Conservation (phyloP, 1,140 invertebrate species). For the Scaptodrosophila lebanonensis region DNA sequence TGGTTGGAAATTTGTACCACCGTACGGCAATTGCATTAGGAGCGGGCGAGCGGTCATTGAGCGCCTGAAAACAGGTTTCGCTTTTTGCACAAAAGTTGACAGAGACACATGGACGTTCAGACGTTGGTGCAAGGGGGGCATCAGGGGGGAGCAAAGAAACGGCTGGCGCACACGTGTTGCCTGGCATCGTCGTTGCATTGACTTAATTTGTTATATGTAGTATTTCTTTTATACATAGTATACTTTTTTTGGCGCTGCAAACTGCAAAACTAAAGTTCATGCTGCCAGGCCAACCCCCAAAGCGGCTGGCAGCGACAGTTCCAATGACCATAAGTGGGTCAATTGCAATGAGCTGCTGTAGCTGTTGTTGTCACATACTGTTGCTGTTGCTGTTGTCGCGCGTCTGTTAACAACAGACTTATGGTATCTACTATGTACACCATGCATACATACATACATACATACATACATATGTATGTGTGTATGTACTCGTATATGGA, state of each 20-base stretch:
- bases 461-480: background rate
- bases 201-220: too few species aligned
- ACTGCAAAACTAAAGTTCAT: constrained; percentile 54
- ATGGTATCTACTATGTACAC: too few species aligned
- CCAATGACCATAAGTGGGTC: constrained; percentile 50
- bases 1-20: too few species aligned
- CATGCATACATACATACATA: background rate
- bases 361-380: too few species aligned
- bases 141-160: too few species aligned
- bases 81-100: constrained; percentile 39
- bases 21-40: too few species aligned
- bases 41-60: constrained; percentile 16
- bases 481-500: constrained; percentile 14
- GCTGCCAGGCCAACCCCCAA: constrained; percentile 8
- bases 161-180: constrained; percentile 35
- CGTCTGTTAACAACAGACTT: constrained; percentile 20
- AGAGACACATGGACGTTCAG: constrained; percentile 44
- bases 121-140: too few species aligned
- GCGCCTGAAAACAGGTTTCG: constrained; percentile 60
- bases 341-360: constrained; percentile 44
- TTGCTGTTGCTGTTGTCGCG: constrained; percentile 65
- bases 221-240: too few species aligned
- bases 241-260: constrained; percentile 27
- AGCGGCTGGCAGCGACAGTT: constrained; percentile 27
- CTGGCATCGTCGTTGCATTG: background rate